phyloP scores from a whole-genome alignment of 2,888 invertebrate genomes.

The Rutpela maculata region DNA sequence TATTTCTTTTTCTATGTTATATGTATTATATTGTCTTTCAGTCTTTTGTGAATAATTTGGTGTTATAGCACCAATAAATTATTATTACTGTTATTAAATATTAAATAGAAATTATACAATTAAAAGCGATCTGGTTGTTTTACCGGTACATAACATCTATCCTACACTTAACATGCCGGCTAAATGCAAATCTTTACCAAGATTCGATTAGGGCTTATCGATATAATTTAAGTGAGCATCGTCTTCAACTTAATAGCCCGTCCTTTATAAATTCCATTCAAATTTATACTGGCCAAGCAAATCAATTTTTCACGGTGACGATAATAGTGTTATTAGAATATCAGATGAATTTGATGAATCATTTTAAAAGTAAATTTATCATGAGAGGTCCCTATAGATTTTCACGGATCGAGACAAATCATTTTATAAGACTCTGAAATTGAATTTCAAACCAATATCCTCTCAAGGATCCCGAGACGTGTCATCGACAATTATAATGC shows the following conservation, averaged over 20 bases:
- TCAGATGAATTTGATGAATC: constrained; percentile 38
- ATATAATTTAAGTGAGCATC: constrained; percentile 24
- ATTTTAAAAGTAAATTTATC: constrained; percentile 42
- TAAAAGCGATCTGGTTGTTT: no score
- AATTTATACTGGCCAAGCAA: constrained; percentile 28
- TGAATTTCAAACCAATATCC: constrained; percentile 42
- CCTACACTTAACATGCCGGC: background rate
- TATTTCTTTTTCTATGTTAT: no score
- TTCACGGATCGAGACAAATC: constrained; percentile 40
- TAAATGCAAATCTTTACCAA: background rate
- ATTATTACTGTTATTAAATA: no score
- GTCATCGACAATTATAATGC: constrained; percentile 39
- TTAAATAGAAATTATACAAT: no score
- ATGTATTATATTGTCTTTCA: no score
- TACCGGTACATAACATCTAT: no score
- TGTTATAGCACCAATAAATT: no score
- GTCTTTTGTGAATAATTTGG: no score
- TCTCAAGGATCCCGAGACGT: constrained; percentile 29
- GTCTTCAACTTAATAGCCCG: constrained; percentile 19
- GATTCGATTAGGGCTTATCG: constrained; percentile 4
- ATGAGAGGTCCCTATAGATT: constrained; percentile 37
- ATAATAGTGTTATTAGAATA: constrained; percentile 28
- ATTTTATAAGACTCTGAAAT: constrained; percentile 44
- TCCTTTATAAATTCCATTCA: constrained; percentile 26
- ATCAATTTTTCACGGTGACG: constrained; percentile 33